Conservation (phyloP, 1,140 invertebrate genomes). For the Drosophila pandora region DNA sequence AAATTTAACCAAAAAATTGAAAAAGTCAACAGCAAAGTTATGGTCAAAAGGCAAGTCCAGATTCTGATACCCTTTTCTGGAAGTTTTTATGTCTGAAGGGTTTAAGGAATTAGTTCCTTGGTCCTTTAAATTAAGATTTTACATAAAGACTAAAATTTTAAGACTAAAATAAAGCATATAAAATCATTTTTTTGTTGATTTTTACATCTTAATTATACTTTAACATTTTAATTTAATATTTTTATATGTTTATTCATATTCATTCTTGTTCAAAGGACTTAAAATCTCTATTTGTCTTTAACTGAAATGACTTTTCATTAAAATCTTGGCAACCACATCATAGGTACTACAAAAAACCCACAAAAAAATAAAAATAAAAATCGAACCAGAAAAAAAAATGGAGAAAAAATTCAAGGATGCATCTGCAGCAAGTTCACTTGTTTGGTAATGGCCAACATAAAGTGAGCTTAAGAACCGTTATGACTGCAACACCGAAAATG, state of each 20-base stretch:
- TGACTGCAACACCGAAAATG: conserved; percentile 48
- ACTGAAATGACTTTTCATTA: background rate
- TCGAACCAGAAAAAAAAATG: background rate
- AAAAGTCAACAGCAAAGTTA: conserved; percentile 14
- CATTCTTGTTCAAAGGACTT: too few species aligned
- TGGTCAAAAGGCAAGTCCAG: background rate
- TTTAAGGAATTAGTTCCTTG: too few species aligned
- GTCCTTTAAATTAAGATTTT: too few species aligned
- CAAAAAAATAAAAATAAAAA: background rate
- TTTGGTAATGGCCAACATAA: conserved; percentile 71
- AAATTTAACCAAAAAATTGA: conserved; percentile 26
- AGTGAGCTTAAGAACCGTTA: conserved; percentile 77
- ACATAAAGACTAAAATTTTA: too few species aligned
- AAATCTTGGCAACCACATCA: background rate
- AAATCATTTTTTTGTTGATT: too few species aligned
- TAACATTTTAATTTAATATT: background rate
- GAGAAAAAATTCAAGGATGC: conserved; percentile 6
- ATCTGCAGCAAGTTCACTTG: conserved; percentile 26
- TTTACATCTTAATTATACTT: too few species aligned
- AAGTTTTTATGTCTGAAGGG: background rate
- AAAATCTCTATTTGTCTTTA: background rate
- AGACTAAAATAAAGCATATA: too few species aligned
- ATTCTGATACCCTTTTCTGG: background rate
- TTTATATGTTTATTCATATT: background rate
- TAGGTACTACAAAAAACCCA: background rate